Evolutionary conservation across 2,888 invertebrate species (phyloP).

Genomic region (Bruchidius siliquastri): DNA sequence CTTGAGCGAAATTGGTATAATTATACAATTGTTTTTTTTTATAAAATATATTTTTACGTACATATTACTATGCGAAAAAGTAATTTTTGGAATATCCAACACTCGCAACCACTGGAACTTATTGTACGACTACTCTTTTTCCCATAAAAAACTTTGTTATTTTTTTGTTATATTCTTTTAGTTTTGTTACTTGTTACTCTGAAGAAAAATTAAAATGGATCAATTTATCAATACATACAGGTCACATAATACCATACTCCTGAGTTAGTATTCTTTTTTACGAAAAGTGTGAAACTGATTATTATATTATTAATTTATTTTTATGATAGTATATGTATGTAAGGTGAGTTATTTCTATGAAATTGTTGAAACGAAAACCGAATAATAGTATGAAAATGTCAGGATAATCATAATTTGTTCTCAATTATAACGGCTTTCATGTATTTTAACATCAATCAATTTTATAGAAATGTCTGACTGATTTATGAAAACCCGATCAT

Average conservation of each 20-base stretch:
- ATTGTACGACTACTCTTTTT: not conserved
- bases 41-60: slow-evolving; percentile 10
- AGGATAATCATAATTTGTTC: no score
- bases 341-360: not conserved
- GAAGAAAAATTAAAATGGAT: slow-evolving; percentile 13
- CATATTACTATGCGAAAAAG: slow-evolving; percentile 1
- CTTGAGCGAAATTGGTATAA: slow-evolving; percentile 1
- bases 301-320: not conserved
- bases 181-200: slow-evolving; percentile 28
- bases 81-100: slow-evolving; percentile 9
- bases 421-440: not conserved
- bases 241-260: not conserved
- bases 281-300: not conserved
- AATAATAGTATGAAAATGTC: not conserved
- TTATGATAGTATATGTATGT: not conserved
- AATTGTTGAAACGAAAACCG: not conserved
- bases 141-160: slow-evolving; percentile 26
- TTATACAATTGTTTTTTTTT: no score
- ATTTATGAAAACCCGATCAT: slow-evolving; percentile 1
- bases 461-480: not conserved
- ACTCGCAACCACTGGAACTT: slow-evolving; percentile 6
- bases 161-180: slow-evolving; percentile 24
- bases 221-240: not conserved
- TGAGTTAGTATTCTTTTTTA: not conserved
- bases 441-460: not conserved